Percentiles rank a stretch among this genome's conserved stretches.
These are phyloP conservation scores for Pedetes capensis DNA, from an alignment of 2,113 vertebrate genomes.

Conservation along the genomic window DNA sequence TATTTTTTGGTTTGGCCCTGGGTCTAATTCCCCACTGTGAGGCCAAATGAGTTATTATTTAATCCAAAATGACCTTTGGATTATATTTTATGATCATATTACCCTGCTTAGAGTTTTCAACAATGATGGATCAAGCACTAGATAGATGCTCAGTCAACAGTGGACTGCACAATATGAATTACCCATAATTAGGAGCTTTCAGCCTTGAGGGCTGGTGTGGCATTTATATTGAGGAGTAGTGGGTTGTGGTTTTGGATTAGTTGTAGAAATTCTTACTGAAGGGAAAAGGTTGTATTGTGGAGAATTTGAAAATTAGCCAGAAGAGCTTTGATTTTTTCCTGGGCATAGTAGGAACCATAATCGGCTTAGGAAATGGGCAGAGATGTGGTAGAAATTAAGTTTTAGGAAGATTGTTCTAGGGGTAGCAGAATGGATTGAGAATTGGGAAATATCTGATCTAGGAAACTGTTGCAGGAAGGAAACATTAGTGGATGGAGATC, in stretches of 20 bases:
- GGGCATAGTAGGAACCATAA: neutral
- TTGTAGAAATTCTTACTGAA: conserved; percentile 17
- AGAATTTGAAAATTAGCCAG: conserved; percentile 11
- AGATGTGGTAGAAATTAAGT: neutral
- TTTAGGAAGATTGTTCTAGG: neutral
- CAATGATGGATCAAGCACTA: neutral
- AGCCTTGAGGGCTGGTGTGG: neutral
- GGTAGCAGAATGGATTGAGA: neutral
- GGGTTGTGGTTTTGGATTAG: conserved; percentile 8
- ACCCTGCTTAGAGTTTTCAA: neutral
- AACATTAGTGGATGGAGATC: neutral
- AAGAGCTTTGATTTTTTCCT: conserved; percentile 31
- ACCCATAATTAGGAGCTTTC: neutral
- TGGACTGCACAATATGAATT: neutral
- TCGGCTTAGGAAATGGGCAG: conserved; percentile 34
- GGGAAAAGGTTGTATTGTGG: neutral
- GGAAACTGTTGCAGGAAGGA: neutral
- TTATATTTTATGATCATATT: conserved; percentile 50
- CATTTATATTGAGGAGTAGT: neutral
- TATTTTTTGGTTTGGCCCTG: conserved; percentile 36
- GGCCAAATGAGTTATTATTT: conserved; percentile 32
- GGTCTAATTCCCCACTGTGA: neutral
- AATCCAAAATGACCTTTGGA: conserved; percentile 28
- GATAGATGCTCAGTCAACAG: neutral
- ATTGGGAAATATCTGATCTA: neutral